Evolutionary conservation across 2,888 invertebrate species (phyloP).

Genomic region (Calliopum simillimum): DNA sequence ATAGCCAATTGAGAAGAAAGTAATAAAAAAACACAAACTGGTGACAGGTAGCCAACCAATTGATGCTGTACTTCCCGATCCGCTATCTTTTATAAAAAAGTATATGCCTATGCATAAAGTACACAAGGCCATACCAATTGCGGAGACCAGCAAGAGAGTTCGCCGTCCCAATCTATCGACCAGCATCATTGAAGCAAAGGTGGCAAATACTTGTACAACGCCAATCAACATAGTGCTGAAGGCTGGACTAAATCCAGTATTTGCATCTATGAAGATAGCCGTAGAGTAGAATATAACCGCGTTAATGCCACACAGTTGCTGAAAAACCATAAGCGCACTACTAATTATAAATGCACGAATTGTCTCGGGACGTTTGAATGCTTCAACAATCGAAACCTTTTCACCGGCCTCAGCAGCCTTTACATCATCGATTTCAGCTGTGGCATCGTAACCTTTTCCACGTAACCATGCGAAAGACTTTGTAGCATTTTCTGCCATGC

Average conservation of each 20-base stretch:
- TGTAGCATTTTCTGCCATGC: slow-evolving; percentile 74
- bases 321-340: slow-evolving; percentile 87
- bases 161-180: slow-evolving; percentile 87
- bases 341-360: slow-evolving; percentile 77
- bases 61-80: slow-evolving; percentile 64
- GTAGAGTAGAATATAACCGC: slow-evolving; percentile 85
- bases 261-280: slow-evolving; percentile 69
- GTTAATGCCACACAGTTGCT: slow-evolving; percentile 87
- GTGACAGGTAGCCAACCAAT: slow-evolving; percentile 81
- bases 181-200: slow-evolving; percentile 79
- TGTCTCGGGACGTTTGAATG: slow-evolving; percentile 72
- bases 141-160: slow-evolving; percentile 79
- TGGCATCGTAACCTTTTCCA: slow-evolving; percentile 76
- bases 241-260: slow-evolving; percentile 69
- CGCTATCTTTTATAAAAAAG: slow-evolving; percentile 69
- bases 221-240: slow-evolving; percentile 83
- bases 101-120: slow-evolving; percentile 77
- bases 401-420: slow-evolving; percentile 69
- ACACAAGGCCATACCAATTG: slow-evolving; percentile 76
- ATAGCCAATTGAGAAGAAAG: no score
- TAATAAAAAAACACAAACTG: slow-evolving; percentile 80
- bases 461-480: slow-evolving; percentile 78
- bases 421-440: slow-evolving; percentile 74
- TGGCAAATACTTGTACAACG: slow-evolving; percentile 77
- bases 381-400: slow-evolving; percentile 69